Evolutionary conservation across 1,140 invertebrate species (phyloP).

Genomic region (Watersipora subatra): DNA sequence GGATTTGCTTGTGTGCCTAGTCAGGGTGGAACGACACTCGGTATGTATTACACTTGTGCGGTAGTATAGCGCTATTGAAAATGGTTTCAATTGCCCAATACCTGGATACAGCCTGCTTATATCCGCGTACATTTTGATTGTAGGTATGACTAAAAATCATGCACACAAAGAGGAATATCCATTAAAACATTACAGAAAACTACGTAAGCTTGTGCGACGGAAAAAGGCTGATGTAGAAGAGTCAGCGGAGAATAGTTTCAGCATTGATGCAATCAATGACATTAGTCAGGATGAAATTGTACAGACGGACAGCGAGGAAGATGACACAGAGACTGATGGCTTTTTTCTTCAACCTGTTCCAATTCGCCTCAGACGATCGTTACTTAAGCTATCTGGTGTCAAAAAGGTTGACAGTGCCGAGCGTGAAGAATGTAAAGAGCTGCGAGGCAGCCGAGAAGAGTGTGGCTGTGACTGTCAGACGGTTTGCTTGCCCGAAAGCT

Average conservation of each 20-base stretch:
- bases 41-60: conserved; percentile 42
- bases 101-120: too few relatives aligned
- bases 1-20: conserved; percentile 96
- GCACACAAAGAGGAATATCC: conserved; percentile 61
- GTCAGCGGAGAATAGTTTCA: background rate
- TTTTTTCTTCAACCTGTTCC: conserved; percentile 72
- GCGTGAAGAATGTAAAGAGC: conserved; percentile 84
- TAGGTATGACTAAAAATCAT: conserved; percentile 72
- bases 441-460: conserved; percentile 69
- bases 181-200: conserved; percentile 66
- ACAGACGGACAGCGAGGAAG: conserved; percentile 55
- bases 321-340: conserved; percentile 44
- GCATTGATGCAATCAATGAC: background rate
- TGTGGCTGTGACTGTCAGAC: conserved; percentile 90
- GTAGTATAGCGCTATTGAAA: too few relatives aligned
- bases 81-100: too few relatives aligned
- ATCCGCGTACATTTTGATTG: too few relatives aligned
- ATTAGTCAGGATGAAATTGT: background rate
- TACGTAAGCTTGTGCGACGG: conserved; percentile 69
- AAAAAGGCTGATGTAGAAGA: conserved; percentile 18
- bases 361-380: conserved; percentile 69
- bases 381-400: conserved; percentile 75
- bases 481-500: conserved; percentile 84
- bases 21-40: conserved; percentile 84
- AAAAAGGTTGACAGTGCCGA: conserved; percentile 82